Conservation (phyloP, 2,797 vertebrate genomes). For the Oryzias dopingdopingensis region DNA sequence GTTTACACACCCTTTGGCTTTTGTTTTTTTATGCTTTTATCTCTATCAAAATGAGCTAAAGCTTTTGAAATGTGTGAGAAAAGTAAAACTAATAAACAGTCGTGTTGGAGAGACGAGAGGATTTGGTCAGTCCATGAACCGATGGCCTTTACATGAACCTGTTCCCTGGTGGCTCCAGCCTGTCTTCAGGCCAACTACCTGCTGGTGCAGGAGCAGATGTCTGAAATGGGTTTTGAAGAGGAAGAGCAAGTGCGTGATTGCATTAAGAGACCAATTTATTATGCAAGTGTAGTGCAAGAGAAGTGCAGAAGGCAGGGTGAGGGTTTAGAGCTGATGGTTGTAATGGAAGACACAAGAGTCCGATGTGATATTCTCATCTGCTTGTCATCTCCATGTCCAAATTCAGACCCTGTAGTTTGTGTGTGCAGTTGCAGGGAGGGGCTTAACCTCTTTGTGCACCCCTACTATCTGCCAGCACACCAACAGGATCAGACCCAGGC, state of each 20-base stretch:
- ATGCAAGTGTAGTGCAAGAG: slow-evolving; percentile 59
- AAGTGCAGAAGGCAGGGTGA: slow-evolving; percentile 19
- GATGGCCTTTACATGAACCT: slow-evolving; percentile 71
- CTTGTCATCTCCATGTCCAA: slow-evolving; percentile 47
- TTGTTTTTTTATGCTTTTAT: slow-evolving; percentile 50
- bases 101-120: slow-evolving; percentile 6
- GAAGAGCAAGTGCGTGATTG: slow-evolving; percentile 28
- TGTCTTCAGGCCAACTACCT: slow-evolving; percentile 71
- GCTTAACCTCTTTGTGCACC: slow-evolving; percentile 55
- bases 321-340: slow-evolving; percentile 45
- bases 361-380: slow-evolving; percentile 52
- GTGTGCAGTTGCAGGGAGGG: slow-evolving; percentile 23
- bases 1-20: slow-evolving; percentile 62
- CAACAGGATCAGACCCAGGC: slow-evolving; percentile 69
- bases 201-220: slow-evolving; percentile 72
- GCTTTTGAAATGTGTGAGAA: slow-evolving; percentile 16
- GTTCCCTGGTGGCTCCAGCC: slow-evolving; percentile 62
- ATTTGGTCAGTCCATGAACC: slow-evolving; percentile 55
- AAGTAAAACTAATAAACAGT: slow-evolving; percentile 7
- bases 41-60: slow-evolving; percentile 42
- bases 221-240: slow-evolving; percentile 46
- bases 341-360: slow-evolving; percentile 53
- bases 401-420: slow-evolving; percentile 21
- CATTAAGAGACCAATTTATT: slow-evolving; percentile 61
- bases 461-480: slow-evolving; percentile 62